Conservation (phyloP, 2,888 invertebrate species). For the Mimas tiliae region DNA sequence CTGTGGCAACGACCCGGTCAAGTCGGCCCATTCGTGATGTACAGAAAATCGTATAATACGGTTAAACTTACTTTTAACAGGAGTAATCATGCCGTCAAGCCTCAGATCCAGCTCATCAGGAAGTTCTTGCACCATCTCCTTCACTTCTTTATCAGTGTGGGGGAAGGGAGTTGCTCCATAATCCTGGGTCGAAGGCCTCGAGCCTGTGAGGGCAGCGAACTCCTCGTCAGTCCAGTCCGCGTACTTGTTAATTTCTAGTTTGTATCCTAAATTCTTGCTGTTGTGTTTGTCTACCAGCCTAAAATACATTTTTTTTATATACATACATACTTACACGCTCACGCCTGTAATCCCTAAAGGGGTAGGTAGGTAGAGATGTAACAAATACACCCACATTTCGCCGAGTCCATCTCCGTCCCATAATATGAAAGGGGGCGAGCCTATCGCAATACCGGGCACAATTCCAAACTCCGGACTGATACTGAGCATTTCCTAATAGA, state of each 20-base stretch:
- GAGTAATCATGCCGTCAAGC: slow-evolving; percentile 50
- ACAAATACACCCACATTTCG: no score
- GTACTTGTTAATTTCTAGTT: slow-evolving; percentile 53
- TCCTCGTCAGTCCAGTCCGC: slow-evolving; percentile 52
- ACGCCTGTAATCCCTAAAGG: no score
- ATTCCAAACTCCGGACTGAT: no score
- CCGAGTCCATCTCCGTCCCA: no score
- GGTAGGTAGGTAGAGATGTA: no score
- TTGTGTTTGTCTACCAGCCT: slow-evolving; percentile 48
- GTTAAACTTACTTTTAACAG: slow-evolving; percentile 54
- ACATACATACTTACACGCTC: no score
- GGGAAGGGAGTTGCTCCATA: slow-evolving; percentile 45
- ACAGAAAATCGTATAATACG: no score
- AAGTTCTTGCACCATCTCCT: slow-evolving; percentile 40
- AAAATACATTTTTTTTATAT: background rate
- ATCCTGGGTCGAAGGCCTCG: slow-evolving; percentile 35
- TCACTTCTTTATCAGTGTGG: slow-evolving; percentile 44
- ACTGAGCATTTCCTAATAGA: no score
- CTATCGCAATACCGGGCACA: no score
- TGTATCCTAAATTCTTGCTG: slow-evolving; percentile 50
- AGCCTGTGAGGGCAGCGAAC: slow-evolving; percentile 42
- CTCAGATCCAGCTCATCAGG: slow-evolving; percentile 57
- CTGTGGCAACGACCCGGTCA: no score
- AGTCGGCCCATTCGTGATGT: no score
- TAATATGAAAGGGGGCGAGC: no score